Base-by-base conservation (phyloP, 2,888 invertebrate species). In the Tillus elongatus region DNA sequence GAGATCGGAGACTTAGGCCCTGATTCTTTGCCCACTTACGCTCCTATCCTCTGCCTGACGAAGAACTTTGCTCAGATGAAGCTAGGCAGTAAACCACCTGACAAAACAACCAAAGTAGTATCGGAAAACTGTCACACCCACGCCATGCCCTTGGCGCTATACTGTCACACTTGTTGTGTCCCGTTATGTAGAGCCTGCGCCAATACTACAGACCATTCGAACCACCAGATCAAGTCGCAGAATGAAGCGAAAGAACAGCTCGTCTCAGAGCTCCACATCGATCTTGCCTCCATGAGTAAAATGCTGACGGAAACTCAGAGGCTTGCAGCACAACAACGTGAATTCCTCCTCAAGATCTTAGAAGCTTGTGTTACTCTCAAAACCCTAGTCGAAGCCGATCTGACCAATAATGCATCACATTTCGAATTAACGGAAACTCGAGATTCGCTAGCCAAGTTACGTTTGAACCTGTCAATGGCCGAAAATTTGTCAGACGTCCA, bases 361-460 rank as follows among this genome's bases (percentile, higher is more conserved):
- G 83, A 84, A 58, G 79, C 82, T 26, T 80, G 82, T 61, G 77
- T 79, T 31, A 77, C 80, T 40, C 63, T 84, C 32, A 83, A 83
- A 60, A 75, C 79, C 39, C 80, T 81, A 63, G 78, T 84, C 33
- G 83, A 83, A 63, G 77, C 79, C 33, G 82, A 83, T 58, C 68
- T 84, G 47, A 75, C 78, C 44, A 77, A 75, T 52, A 79, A 79
- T 49, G 71, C 75, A 58, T 73, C 75, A 29, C 75, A 78, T 42
- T 69, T 75, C 45, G 79, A 81, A 57, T 69, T 81, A 43, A 71
- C 73, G 41, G 79, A 81, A 48, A 76, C 79, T 42, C 70, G 75
- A 14, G 79, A 79, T 49, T 70, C 73, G 24, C 60, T 79, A 32
- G 72, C 73, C 32, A 77, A 75, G 52, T 73, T 76, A 3, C 72